Evolutionary conservation across 23 tunicate genomes (phyloP).

Genomic region (Pegea sp.): DNA sequence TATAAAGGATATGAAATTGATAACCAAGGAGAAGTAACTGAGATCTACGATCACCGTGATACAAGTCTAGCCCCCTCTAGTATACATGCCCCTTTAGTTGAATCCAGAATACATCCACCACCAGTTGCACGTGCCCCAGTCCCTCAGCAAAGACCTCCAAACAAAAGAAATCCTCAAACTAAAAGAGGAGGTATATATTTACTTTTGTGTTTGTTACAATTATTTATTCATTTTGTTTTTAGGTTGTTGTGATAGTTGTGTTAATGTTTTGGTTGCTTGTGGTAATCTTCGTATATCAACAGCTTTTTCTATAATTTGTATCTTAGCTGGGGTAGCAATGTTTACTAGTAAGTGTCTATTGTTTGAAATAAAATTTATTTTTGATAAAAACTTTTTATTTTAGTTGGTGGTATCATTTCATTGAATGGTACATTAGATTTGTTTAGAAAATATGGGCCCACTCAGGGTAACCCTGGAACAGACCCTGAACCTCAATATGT

Average conservation of each 20-base stretch:
- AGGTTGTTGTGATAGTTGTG: conserved; percentile 87
- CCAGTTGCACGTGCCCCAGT: too few relatives aligned
- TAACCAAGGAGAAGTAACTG: conserved; percentile 54
- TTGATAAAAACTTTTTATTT: neutral
- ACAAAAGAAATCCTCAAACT: too few relatives aligned
- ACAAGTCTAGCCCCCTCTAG: too few relatives aligned
- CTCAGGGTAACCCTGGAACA: conserved; percentile 52
- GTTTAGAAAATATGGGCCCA: conserved; percentile 33
- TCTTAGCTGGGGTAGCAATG: conserved; percentile 55
- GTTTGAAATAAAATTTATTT: neutral
- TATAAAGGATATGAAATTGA: conserved; percentile 81
- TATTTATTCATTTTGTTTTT: neutral
- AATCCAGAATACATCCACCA: too few relatives aligned
- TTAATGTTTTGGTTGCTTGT: conserved; percentile 29
- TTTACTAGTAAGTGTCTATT: conserved; percentile 24
- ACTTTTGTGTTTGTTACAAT: too few relatives aligned
- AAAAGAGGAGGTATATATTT: too few relatives aligned
- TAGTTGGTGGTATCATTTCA: conserved; percentile 39
- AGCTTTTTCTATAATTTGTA: conserved; percentile 17
- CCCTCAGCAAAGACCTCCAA: too few relatives aligned
- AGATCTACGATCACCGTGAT: conserved; percentile 84
- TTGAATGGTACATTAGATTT: conserved; percentile 27
- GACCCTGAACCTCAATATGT: conserved; percentile 64
- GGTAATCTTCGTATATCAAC: conserved; percentile 67
- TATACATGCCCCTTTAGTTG: too few relatives aligned